phyloP scores from a whole-genome alignment of 2,113 vertebrate genomes.

The Xiphophorus hellerii region DNA sequence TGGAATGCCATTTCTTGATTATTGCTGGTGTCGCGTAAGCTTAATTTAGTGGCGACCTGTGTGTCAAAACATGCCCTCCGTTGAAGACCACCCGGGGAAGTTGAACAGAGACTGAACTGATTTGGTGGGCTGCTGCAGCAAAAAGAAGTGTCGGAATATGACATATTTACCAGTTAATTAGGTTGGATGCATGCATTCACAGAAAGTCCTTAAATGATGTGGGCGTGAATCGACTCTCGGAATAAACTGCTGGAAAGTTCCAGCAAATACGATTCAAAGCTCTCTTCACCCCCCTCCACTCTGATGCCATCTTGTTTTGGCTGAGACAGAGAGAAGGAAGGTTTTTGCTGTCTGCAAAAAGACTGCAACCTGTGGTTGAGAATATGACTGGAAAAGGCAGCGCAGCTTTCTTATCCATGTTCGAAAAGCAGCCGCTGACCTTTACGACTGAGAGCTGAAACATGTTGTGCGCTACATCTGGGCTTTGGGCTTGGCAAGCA shows the following conservation, averaged over 20 bases:
- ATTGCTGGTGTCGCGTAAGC: constrained; percentile 51
- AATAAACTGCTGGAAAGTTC: constrained; percentile 19
- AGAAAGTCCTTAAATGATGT: constrained; percentile 8
- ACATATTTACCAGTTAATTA: constrained; percentile 14
- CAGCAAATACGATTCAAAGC: neutral
- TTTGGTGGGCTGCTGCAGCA: constrained; percentile 34
- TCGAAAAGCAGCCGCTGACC: constrained; percentile 66
- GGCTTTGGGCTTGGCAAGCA: constrained; percentile 50
- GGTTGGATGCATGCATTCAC: neutral
- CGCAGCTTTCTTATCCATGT: constrained; percentile 54
- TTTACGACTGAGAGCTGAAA: constrained; percentile 71
- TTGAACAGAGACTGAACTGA: constrained; percentile 40
- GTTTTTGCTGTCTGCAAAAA: constrained; percentile 44
- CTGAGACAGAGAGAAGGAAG: constrained; percentile 16
- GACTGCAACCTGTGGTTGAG: constrained; percentile 31
- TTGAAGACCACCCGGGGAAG: constrained; percentile 36
- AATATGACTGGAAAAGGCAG: constrained; percentile 59
- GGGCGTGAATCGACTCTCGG: constrained; percentile 20
- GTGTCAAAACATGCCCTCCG: constrained; percentile 60
- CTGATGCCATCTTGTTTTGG: constrained; percentile 10
- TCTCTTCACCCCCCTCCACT: neutral
- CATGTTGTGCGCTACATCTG: constrained; percentile 60
- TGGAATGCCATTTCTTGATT: constrained; percentile 63
- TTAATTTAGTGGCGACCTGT: constrained; percentile 59
- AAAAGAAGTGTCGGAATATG: constrained; percentile 12